Evolutionary conservation across 2,888 invertebrate species (phyloP), one percentile per base, ranked within the genome.

Genomic region (Acanthosepion pharaonis): DNA sequence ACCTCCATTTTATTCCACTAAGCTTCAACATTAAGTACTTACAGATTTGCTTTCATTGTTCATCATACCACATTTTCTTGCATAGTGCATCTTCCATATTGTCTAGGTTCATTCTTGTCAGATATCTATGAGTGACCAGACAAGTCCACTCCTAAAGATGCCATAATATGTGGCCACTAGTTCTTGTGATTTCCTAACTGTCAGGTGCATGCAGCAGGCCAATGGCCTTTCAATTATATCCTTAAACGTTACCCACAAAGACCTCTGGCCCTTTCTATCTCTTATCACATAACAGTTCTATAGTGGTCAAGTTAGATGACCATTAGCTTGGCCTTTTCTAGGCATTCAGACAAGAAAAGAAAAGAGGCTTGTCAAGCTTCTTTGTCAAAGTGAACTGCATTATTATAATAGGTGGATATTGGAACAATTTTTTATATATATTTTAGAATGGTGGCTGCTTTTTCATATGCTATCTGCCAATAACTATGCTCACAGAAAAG

Each of bases 1-100:
- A 78, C 78, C 78, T 78, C 78, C 78, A 78, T 78, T 78, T 78
- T 78, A 78, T 78, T 78, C 78, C 78, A 78, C 78, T 78, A 78
- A 78, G 78, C 78, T 78, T 78, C 78, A 78, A 78, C n/a, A n/a
- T 78, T 78, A 78, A 78, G 78, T 78, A 78, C 78, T 78, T 78
- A 78, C 78, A n/a, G 78, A n/a, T 78, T 78, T n/a, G 18, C 78
- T 78, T 78, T 78, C 78, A 78, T 78, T 78, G 78, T 78, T n/a
- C 78, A 15, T 33, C 78, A n/a, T 78, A 78, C 78, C 78, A 78
- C 78, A 33, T 78, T 33, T 78, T 78, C n/a, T n/a, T 78, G 78
- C n/a, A 78, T 78, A n/a, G 78, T 78, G 78, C 78, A 78, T 78
- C 78, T n/a, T 78, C n/a, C 78, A 78, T 78, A 78, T 78, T 78